Conservation (phyloP, 53 echinoderm and acorn worm species). For the Holothuria scabra region DNA sequence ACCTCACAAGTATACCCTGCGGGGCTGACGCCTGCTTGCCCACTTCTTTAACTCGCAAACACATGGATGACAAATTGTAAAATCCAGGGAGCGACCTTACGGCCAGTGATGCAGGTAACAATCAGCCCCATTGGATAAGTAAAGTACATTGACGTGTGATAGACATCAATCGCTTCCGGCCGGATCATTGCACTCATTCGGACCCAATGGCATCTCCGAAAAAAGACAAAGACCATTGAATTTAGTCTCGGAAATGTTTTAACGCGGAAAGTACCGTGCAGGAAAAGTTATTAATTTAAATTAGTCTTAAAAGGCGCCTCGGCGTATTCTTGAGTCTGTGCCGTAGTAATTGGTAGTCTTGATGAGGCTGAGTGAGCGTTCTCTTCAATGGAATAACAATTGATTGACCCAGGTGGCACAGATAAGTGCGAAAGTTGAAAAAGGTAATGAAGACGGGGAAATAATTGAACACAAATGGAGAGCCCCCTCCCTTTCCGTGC, state of each 20-base stretch:
- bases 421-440: neutral
- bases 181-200: too few relatives aligned
- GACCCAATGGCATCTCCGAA: neutral
- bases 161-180: too few relatives aligned
- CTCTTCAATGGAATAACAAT: neutral
- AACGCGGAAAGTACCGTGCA: neutral
- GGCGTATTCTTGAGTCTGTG: neutral
- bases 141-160: too few relatives aligned
- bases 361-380: neutral
- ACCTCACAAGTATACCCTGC: too few relatives aligned
- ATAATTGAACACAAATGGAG: neutral
- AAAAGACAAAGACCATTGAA: conserved; percentile 10
- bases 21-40: too few relatives aligned
- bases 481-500: neutral
- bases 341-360: neutral
- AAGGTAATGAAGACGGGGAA: neutral
- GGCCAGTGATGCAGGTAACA: too few relatives aligned
- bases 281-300: conserved; percentile 36
- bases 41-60: too few relatives aligned
- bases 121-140: too few relatives aligned
- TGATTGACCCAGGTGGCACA: conserved; percentile 13
- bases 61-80: too few relatives aligned
- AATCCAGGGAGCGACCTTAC: too few relatives aligned
- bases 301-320: conserved; percentile 22
- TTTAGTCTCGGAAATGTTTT: conserved; percentile 4